These are phyloP conservation scores for Cheiracanthium punctorium DNA, from an alignment of 2,888 invertebrate species.

Conservation along the genomic window DNA sequence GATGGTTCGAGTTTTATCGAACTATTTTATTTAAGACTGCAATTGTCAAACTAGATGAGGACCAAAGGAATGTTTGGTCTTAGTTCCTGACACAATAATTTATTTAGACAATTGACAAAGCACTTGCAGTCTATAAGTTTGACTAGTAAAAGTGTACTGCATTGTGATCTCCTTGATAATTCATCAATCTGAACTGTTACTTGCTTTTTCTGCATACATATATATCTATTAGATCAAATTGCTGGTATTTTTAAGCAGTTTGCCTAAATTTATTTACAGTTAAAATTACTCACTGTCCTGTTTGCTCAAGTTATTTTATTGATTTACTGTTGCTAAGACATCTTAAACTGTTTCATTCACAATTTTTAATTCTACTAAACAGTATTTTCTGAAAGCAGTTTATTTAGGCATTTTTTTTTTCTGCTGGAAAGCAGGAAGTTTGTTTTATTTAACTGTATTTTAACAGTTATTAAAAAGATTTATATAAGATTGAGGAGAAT, in stretches of 20 bases:
- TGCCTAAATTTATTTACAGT: background rate
- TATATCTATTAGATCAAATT: background rate
- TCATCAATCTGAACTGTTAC: background rate
- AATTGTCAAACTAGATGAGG: constrained; percentile 26
- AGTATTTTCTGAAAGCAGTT: too few relatives aligned
- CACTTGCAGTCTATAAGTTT: constrained; percentile 16
- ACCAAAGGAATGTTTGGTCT: constrained; percentile 35
- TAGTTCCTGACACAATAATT: constrained; percentile 42
- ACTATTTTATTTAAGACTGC: constrained; percentile 46
- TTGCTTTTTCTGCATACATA: background rate
- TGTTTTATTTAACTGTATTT: too few relatives aligned
- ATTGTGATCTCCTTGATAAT: constrained; percentile 21
- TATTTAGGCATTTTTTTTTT: too few relatives aligned
- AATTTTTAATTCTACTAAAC: too few relatives aligned
- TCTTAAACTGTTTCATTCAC: too few relatives aligned
- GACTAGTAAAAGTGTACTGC: background rate
- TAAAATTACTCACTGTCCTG: background rate
- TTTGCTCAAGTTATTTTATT: constrained; percentile 6
- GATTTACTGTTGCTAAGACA: too few relatives aligned
- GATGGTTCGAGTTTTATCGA: constrained; percentile 67
- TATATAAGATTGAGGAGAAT: too few relatives aligned
- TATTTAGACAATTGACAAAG: background rate
- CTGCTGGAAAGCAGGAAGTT: too few relatives aligned
- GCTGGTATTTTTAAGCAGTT: background rate
- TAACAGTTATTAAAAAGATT: too few relatives aligned